Conservation (phyloP, 2,113 vertebrate species). For the Stictonetta naevosa region DNA sequence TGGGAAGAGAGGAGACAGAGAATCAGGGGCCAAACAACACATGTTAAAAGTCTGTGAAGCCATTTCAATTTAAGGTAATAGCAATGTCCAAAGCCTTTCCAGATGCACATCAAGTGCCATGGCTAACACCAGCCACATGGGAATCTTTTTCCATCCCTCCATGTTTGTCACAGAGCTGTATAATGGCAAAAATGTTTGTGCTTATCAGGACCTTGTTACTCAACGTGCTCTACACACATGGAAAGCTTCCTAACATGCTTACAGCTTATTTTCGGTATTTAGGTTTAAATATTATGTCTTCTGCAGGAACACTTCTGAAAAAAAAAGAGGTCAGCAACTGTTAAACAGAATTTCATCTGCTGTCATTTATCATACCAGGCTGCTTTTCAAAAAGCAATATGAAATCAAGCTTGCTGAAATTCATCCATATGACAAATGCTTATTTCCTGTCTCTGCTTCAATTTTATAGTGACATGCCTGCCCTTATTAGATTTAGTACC, state of each 20-base stretch:
- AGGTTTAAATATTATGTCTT: background rate
- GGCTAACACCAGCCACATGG: background rate
- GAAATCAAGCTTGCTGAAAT: constrained; percentile 41
- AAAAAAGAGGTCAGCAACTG: background rate
- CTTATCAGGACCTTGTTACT: background rate
- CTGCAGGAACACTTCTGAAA: background rate
- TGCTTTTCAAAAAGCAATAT: constrained; percentile 16
- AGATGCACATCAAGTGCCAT: background rate
- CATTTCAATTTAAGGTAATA: background rate
- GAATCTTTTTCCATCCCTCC: background rate
- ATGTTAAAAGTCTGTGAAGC: background rate
- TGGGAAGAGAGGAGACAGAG: background rate
- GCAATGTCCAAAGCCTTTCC: background rate
- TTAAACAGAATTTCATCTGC: constrained; percentile 21
- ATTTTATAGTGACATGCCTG: background rate
- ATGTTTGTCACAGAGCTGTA: background rate
- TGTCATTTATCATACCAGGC: constrained; percentile 7
- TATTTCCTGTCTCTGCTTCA: constrained; percentile 5
- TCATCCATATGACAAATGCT: constrained; percentile 24
- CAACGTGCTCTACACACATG: background rate
- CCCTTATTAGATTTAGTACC: constrained; percentile 3
- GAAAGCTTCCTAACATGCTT: background rate
- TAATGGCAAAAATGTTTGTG: fast-evolving
- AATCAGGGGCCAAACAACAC: background rate
- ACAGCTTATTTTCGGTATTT: background rate